Evolutionary conservation across 2,113 vertebrate species (phyloP).

Genomic region (Barbus barbus): DNA sequence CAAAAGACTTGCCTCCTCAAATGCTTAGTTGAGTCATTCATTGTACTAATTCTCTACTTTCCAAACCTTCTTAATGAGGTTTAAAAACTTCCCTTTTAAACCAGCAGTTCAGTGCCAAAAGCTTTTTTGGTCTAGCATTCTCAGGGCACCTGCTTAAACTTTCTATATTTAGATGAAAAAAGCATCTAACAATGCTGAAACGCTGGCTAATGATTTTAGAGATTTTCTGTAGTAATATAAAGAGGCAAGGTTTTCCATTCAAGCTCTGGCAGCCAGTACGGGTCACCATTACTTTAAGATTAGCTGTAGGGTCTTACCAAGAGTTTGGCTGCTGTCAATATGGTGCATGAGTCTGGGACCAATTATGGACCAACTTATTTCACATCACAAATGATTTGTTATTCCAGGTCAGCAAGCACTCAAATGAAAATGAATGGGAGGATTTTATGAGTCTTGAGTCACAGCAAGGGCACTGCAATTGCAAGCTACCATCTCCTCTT

Average conservation of each 20-base stretch:
- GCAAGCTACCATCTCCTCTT: background rate
- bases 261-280: background rate
- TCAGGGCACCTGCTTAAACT: slow-evolving; percentile 2
- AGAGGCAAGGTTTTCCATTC: slow-evolving; percentile 11
- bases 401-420: slow-evolving; percentile 45
- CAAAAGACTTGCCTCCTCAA: background rate
- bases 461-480: slow-evolving; percentile 20
- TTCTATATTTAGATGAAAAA: slow-evolving; percentile 8
- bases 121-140: background rate
- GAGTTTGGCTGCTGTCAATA: slow-evolving; percentile 42
- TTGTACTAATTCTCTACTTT: background rate
- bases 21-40: background rate
- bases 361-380: slow-evolving; percentile 51
- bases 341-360: slow-evolving; percentile 47
- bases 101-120: background rate
- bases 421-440: slow-evolving; percentile 44
- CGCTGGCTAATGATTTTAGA: slow-evolving; percentile 21
- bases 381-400: slow-evolving; percentile 56
- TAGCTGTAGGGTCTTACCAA: slow-evolving; percentile 1
- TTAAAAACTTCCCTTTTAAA: background rate
- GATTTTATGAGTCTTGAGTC: slow-evolving; percentile 26
- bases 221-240: slow-evolving; percentile 28
- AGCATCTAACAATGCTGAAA: slow-evolving; percentile 13
- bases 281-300: slow-evolving; percentile 31
- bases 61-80: slow-evolving; percentile 2